Base-by-base conservation (phyloP, 2,888 invertebrate genomes). In the Thymelicus sylvestris region DNA sequence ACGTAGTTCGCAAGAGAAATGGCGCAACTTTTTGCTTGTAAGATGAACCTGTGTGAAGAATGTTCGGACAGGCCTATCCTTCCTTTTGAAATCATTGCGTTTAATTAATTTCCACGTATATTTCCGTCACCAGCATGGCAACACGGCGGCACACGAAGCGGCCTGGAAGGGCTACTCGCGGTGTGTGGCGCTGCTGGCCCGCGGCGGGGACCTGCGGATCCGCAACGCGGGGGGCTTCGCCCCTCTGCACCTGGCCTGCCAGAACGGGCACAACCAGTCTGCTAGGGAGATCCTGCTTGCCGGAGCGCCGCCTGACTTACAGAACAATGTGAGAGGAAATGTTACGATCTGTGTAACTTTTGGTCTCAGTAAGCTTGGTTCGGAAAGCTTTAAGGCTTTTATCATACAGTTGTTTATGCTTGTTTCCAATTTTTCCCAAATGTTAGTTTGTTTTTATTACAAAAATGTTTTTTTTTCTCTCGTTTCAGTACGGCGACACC, bases 211-310 rank as follows among this genome's bases (percentile, higher is more conserved):
- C 63, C 94, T 96, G 79, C 95, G 95, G 77, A 94, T 95, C 72
- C 95, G 96, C 83, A 98, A 98, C 90, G 95, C 96, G 79, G 98
- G 97, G 64, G 98, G 98, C 7, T 98, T 98, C 90, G 97, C 98
- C 15, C 96, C 99, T n/a, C 95, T 99, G 60, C 99, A 99, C 93
- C 95, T 99, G 77, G 97, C 98, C 73, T 98, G 98, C 80, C 99
- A 99, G 94, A 98, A 98, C 89, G 99, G 99, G 0, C 99, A 99
- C 94, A 99, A 99, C 93, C 98, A 99, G 93, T 97, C 97, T 78
- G 97, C 98, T 81, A 90, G 98, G 67, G 98, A 98, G 83, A 93
- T 99, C 12, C 94, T 99, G 59, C 95, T 98, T 79, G 97, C 97
- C 1, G 98, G 97, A 0, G 97, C 97, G 73, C 96, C 97, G 86